Conservation (phyloP, 2,113 vertebrate species). For the Mesoclemmys tuberculata region DNA sequence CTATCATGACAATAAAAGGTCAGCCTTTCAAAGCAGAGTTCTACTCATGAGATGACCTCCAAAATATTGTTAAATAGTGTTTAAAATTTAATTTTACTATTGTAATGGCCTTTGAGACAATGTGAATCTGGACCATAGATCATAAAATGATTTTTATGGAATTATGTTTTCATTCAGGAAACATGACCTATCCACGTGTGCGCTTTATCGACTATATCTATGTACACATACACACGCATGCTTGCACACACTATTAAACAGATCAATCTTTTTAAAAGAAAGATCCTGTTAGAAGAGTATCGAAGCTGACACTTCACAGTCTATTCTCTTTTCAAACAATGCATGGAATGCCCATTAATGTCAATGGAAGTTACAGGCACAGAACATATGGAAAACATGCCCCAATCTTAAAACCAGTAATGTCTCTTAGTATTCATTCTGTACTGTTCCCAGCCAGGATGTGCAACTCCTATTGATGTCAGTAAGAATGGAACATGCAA, state of each 20-base stretch:
- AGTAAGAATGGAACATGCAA: background rate
- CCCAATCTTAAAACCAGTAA: constrained; percentile 35
- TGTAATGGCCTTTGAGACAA: background rate
- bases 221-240: background rate
- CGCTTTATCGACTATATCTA: background rate
- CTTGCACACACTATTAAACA: background rate
- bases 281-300: background rate
- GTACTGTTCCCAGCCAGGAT: background rate
- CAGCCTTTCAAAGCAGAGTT: constrained; percentile 8
- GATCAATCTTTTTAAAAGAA: background rate
- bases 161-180: constrained; percentile 3
- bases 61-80: background rate
- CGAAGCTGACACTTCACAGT: constrained; percentile 13
- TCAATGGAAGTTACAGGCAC: constrained; percentile 55
- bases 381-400: constrained; percentile 63
- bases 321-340: constrained; percentile 46
- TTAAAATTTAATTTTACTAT: background rate
- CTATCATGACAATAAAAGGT: background rate
- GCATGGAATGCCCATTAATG: constrained; percentile 69
- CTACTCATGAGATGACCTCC: background rate
- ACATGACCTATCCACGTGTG: background rate
- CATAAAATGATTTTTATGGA: background rate
- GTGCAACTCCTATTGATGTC: constrained; percentile 25
- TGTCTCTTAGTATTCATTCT: constrained; percentile 9
- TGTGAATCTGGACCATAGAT: background rate